A percentile compares a stretch with the other conserved stretches of the same genome.
These are phyloP conservation scores for Gastrophryne carolinensis DNA, from an alignment of 2,797 vertebrate genomes.

Conservation along the genomic window DNA sequence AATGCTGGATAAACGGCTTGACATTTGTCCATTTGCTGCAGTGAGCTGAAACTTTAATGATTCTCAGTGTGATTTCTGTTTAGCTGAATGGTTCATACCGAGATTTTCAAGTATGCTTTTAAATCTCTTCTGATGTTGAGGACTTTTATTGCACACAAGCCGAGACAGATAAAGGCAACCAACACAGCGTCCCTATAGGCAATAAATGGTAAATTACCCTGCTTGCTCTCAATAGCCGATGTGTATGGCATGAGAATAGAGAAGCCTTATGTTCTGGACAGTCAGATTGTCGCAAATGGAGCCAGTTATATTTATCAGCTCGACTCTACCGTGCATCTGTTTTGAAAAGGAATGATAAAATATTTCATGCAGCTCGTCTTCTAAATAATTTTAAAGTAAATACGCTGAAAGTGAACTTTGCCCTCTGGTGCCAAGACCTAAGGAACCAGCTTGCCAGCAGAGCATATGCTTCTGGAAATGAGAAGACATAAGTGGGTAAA, in stretches of 20 bases:
- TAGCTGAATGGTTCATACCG: neutral
- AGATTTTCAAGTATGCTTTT: neutral
- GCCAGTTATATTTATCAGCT: too few relatives aligned
- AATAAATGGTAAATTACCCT: neutral
- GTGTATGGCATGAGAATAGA: neutral
- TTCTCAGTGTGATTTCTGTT: neutral
- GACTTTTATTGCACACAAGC: neutral
- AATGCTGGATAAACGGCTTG: too few relatives aligned
- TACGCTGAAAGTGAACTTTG: conserved; percentile 12
- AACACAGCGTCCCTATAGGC: neutral
- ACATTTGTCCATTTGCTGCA: too few relatives aligned
- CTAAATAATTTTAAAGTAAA: neutral
- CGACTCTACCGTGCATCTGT: too few relatives aligned
- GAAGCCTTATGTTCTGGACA: neutral
- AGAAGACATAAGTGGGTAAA: conserved; percentile 33
- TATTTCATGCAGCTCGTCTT: neutral
- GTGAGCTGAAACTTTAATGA: neutral
- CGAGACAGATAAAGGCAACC: neutral
- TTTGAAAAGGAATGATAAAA: neutral
- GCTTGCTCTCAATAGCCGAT: neutral
- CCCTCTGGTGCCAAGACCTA: conserved; percentile 28
- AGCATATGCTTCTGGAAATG: conserved; percentile 46
- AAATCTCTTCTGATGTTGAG: neutral
- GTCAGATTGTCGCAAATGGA: neutral
- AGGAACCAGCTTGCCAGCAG: conserved; percentile 15